Evolutionary conservation across 2,113 vertebrate genomes (phyloP), one percentile per base, ranked within the genome.

Genomic region (Lepus americanus): DNA sequence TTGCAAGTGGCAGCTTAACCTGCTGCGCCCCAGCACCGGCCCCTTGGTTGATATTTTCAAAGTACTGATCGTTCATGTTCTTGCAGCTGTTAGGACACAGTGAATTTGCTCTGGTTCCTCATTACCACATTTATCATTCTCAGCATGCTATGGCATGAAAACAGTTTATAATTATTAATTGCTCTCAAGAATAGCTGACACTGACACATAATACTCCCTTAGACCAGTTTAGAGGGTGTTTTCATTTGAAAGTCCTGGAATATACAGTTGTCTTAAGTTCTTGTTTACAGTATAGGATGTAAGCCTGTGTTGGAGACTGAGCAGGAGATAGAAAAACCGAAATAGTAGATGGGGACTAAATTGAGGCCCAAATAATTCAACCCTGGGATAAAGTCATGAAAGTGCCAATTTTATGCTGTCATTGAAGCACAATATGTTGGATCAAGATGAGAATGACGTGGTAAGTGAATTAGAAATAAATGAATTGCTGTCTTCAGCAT

Each of bases 141-240:
- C 3, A 80, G 14, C 25, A 51, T 90, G 33, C 64, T 92, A 92
- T 87, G 84, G 27, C 13, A 83, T 66, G 61, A 39, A 89, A 87
- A 78, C 53, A 86, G n/a, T 55, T 77, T 95, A 17, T 64, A 87
- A 73, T 77, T 85, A 76, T 93, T 82, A 89, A 74, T 59, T 89
- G 8, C 6, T 85, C 20, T 82, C 31, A 19, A 59, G 49, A 63
- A 92, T 29, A 93, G 33, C 29, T 89, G 89, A 23, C 70, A 67
- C 3, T 51, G 72, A 61, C 63, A 70, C 2, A 27, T 39, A 36
- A 4, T 67, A 10, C 39, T 87, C 49, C 27, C 10, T 31, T 94
- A 74, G 92, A 33, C 49, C 27, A 84, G 2, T 91, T 86, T 92
- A 92, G 84, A 79, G 6, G 64, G 10, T 95, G 49, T 85, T 82